Percentiles rank a stretch among this genome's conserved stretches.
Evolutionary conservation across 2,113 vertebrate species (phyloP).

Genomic region (Eleginops maclovinus): DNA sequence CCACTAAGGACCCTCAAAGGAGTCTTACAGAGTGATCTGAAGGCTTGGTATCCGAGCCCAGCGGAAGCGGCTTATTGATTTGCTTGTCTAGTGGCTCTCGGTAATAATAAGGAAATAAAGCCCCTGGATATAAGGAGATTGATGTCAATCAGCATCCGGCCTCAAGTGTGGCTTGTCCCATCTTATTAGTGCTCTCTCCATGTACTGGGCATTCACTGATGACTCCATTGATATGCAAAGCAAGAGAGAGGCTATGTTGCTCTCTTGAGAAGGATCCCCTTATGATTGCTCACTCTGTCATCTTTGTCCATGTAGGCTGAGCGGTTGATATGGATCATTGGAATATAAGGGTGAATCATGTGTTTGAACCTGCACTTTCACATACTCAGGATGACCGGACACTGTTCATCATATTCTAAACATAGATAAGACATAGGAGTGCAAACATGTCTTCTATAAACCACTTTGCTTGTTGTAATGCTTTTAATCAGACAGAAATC

Average conservation of each 20-base stretch:
- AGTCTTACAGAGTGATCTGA: conserved; percentile 49
- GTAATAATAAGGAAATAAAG: conserved; percentile 82
- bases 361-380: conserved; percentile 20
- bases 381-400: conserved; percentile 12
- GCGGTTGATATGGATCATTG: conserved; percentile 48
- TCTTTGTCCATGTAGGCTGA: conserved; percentile 31
- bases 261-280: conserved; percentile 73
- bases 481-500: background rate
- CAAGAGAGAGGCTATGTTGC: conserved; percentile 66
- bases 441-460: background rate
- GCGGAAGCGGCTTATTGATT: conserved; percentile 79
- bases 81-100: conserved; percentile 73
- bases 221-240: conserved; percentile 80
- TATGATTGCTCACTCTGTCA: conserved; percentile 72
- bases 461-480: background rate
- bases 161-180: conserved; percentile 75
- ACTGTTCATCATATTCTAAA: conserved; percentile 25
- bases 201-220: conserved; percentile 77
- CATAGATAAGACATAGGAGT: background rate
- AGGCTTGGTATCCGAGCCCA: conserved; percentile 51
- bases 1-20: conserved; percentile 39
- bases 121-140: conserved; percentile 78
- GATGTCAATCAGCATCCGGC: conserved; percentile 78
- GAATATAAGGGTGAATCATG: conserved; percentile 36
- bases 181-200: conserved; percentile 78